Evolutionary conservation across 2,113 vertebrate genomes (phyloP).

Genomic region (Siniperca chuatsi): DNA sequence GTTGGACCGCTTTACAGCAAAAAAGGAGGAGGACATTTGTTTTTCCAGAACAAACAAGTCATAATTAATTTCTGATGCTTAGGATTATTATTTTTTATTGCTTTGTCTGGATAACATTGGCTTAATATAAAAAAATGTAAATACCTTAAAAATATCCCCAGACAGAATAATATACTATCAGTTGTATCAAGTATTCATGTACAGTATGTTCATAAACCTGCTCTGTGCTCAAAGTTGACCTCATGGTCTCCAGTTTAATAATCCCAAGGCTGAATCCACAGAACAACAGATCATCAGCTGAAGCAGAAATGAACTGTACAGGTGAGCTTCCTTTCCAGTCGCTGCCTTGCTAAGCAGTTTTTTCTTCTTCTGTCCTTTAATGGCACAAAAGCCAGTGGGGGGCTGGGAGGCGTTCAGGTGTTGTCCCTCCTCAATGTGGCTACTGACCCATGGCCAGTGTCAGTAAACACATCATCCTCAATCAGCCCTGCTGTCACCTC

Average conservation of each 20-base stretch:
- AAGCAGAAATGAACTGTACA: neutral
- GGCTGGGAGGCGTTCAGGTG: constrained; percentile 10
- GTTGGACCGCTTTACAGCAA: too few species aligned
- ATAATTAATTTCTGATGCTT: neutral
- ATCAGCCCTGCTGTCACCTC: constrained; percentile 34
- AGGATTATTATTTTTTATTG: neutral
- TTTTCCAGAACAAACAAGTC: neutral
- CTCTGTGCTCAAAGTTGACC: too few species aligned
- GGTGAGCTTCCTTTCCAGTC: neutral
- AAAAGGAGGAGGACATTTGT: too few species aligned
- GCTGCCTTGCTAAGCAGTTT: neutral
- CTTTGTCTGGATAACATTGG: too few species aligned
- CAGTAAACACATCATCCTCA: constrained; percentile 59
- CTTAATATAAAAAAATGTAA: too few species aligned
- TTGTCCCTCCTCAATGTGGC: neutral
- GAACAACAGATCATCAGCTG: neutral
- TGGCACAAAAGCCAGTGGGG: neutral
- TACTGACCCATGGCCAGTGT: neutral
- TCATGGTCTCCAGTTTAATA: too few species aligned
- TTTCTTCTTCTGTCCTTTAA: neutral
- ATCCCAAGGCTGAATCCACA: too few species aligned
- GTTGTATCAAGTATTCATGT: too few species aligned
- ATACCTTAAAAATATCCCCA: too few species aligned
- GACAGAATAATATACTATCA: too few species aligned
- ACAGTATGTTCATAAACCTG: too few species aligned